These are phyloP conservation scores for Drosophila subobscura DNA, from an alignment of 1,140 invertebrate genomes.

Conservation along the genomic window DNA sequence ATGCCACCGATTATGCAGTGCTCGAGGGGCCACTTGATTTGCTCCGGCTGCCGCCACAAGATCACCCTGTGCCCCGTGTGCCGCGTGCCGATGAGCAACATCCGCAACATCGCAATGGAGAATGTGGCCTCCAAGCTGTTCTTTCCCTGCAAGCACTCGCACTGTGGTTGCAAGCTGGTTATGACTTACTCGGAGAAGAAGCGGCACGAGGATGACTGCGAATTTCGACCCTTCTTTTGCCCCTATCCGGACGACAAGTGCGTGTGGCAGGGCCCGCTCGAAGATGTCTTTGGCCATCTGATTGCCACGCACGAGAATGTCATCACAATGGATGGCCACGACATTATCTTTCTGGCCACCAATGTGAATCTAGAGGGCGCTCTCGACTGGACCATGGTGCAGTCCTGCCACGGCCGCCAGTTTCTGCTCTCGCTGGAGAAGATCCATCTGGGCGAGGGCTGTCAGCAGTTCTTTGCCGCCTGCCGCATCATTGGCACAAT, in stretches of 20 bases:
- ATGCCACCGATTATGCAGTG: slow-evolving; percentile 97
- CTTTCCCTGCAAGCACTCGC: slow-evolving; percentile 99
- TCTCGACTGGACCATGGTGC: slow-evolving; percentile 99
- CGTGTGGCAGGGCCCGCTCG: slow-evolving; percentile 98
- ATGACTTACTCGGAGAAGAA: slow-evolving; percentile 97
- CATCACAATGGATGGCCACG: slow-evolving; percentile 97
- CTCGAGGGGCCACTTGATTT: slow-evolving; percentile 94
- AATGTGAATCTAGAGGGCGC: slow-evolving; percentile 99
- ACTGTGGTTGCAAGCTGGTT: slow-evolving; percentile 94
- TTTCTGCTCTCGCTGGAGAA: slow-evolving; percentile 99
- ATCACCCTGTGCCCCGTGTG: slow-evolving; percentile 98
- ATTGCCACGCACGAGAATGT: slow-evolving; percentile 99
- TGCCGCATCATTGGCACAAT: slow-evolving; percentile 99
- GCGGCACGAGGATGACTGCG: slow-evolving; percentile 98
- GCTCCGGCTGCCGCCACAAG: slow-evolving; percentile 97
- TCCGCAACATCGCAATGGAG: slow-evolving; percentile 99
- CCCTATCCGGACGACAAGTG: slow-evolving; percentile 99
- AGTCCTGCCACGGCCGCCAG: slow-evolving; percentile 98
- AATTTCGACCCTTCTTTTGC: slow-evolving; percentile 98
- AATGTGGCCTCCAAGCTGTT: slow-evolving; percentile 98
- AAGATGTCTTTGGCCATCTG: slow-evolving; percentile 97
- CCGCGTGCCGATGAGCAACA: slow-evolving; percentile 96
- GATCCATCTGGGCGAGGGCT: slow-evolving; percentile 98
- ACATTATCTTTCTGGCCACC: slow-evolving; percentile 99
- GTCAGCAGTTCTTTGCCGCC: slow-evolving; percentile 99